These are phyloP conservation scores for Monoplex corrugatus DNA, from an alignment of 2,888 invertebrate genomes.

Conservation along the genomic window DNA sequence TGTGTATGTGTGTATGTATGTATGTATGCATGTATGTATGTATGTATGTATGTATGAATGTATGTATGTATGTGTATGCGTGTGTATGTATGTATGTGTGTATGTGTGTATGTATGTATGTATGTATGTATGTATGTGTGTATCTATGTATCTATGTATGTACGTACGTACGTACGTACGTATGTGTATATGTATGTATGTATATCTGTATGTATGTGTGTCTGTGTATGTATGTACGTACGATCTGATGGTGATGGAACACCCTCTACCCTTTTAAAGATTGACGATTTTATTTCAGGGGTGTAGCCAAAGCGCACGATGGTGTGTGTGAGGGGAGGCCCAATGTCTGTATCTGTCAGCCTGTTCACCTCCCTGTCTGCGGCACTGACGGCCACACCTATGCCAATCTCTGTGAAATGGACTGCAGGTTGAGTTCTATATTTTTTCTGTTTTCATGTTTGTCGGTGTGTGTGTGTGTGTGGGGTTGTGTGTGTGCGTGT, in stretches of 20 bases:
- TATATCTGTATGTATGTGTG: no score
- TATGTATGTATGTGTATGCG: not conserved
- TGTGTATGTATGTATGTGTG: not conserved
- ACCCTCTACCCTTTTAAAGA: no score
- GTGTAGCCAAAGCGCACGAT: slow-evolving; percentile 24
- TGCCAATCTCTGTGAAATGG: slow-evolving; percentile 44
- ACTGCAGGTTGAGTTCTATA: slow-evolving; percentile 46
- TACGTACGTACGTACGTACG: no score
- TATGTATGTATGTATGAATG: not conserved
- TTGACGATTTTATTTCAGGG: no score
- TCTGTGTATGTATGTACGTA: no score
- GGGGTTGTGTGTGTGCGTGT: no score
- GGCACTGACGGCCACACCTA: slow-evolving; percentile 48
- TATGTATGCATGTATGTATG: not conserved
- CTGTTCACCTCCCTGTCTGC: slow-evolving; percentile 42
- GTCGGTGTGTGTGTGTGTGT: not conserved
- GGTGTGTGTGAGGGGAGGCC: slow-evolving; percentile 1
- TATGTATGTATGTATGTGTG: no score
- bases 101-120: no score
- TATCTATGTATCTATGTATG: no score
- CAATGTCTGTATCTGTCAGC: slow-evolving; percentile 42
- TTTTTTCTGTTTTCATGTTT: not conserved
- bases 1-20: not conserved
- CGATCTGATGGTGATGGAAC: no score
- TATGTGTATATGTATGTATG: no score